Base-by-base conservation (phyloP, 2,888 invertebrate species). In the Blastobasis adustella region DNA sequence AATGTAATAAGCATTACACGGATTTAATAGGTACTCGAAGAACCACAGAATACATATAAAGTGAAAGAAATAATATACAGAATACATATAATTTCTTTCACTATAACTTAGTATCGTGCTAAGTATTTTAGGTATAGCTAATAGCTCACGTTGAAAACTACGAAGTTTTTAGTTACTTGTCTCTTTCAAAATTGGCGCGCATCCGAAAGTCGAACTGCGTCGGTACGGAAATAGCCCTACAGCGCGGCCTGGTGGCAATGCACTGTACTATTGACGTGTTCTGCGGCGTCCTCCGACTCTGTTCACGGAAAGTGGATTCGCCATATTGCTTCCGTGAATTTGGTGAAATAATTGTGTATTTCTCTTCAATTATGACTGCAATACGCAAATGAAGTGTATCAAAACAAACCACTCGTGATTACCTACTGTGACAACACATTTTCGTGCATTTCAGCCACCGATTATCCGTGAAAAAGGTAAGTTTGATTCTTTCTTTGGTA, bases 261-360 rank as follows among this genome's bases (percentile, higher is more conserved):
- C 84, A 87, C 86, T 85, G 85, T 86, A 87, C 82, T 74, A 84
- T 75, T 71, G 78, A 83, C 87, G 71, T 82, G 87, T 86, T 87
- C 82, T 84, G 78, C 86, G 87, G 87, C 87, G 88, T 88, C 87
- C 87, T 87, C 88, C 73, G 85, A 86, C 79, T 85, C 85, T 87
- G 77, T 87, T 85, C 87, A 86, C 85, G 79, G 86, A 87, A 85
- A 56, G 86, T 85, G 80, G 79, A 79, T 85, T 84, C 88, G 88
- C 88, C 88, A 88, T 88, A 88, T 88, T 87, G 88, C 88, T 87
- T 88, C 87, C 82, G 83, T 86, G 81, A 87, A 83, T 82, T 82
- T 72, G 65, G 81, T 79, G 80, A 82, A 85, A 79, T 84, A 86
- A 76, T 81, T 76, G 79, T 79, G 68, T 75, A 79, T 86, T 88